Evolutionary conservation across 2,797 vertebrate species (phyloP).

Genomic region (Sphenopsis melanotis): DNA sequence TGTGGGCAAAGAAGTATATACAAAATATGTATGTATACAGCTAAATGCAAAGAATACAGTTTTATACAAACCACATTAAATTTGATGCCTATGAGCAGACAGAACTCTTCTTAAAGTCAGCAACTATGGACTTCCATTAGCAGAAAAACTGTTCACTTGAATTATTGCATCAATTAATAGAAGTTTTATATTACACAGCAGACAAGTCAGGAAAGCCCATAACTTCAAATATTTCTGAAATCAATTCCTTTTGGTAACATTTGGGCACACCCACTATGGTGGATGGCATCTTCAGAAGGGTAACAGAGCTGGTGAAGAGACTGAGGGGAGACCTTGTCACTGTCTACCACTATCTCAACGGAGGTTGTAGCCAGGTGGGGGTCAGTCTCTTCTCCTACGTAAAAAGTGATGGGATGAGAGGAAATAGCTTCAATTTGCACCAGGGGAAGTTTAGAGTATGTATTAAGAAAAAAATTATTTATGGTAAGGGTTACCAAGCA

Average conservation of each 20-base stretch:
- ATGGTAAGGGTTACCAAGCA: neutral
- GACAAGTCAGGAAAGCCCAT: neutral
- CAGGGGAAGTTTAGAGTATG: neutral
- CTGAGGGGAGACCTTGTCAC: neutral
- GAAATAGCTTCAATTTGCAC: neutral
- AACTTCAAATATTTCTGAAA: neutral
- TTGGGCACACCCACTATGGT: neutral
- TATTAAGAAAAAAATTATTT: neutral
- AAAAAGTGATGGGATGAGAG: neutral
- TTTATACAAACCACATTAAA: neutral
- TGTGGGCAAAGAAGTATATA: neutral
- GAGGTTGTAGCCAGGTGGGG: neutral
- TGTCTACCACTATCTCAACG: neutral
- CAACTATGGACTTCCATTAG: neutral
- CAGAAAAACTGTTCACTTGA: neutral
- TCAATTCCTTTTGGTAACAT: neutral
- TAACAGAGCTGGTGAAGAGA: neutral
- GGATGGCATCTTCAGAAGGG: neutral
- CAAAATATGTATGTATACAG: neutral
- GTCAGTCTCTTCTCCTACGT: neutral
- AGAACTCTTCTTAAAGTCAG: neutral
- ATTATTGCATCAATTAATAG: neutral
- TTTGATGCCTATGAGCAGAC: neutral
- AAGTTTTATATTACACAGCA: neutral
- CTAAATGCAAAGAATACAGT: neutral